Evolutionary conservation across 2,888 invertebrate genomes (phyloP).

Genomic region (Drosophila antonietae): DNA sequence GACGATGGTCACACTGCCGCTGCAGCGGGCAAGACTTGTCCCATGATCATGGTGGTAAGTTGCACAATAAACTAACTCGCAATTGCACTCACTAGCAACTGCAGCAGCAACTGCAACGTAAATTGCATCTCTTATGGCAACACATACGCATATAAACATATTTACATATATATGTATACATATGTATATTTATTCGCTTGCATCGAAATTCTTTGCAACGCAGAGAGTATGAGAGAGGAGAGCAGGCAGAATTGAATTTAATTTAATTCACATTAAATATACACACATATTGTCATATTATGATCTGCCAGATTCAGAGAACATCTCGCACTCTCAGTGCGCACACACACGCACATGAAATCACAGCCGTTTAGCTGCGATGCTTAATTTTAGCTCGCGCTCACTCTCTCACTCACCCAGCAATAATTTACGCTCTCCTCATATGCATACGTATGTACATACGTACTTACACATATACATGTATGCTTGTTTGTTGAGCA

Average conservation of each 20-base stretch:
- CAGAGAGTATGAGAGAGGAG: background rate
- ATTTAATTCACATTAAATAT: slow-evolving; percentile 22
- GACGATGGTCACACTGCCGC: slow-evolving; percentile 58
- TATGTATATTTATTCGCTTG: background rate
- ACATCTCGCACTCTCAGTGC: slow-evolving; percentile 16
- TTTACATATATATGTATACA: background rate
- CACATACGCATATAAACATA: background rate
- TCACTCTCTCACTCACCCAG: background rate
- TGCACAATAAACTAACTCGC: slow-evolving; percentile 8
- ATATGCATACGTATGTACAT: background rate
- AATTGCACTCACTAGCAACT: background rate
- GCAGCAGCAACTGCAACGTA: background rate
- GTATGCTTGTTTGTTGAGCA: slow-evolving; percentile 32
- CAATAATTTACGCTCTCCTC: background rate
- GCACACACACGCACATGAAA: background rate
- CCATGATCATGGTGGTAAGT: slow-evolving; percentile 84
- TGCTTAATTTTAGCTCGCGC: slow-evolving; percentile 27
- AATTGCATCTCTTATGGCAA: slow-evolving; percentile 1
- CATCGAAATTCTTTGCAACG: slow-evolving; percentile 2
- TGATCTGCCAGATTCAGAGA: slow-evolving; percentile 30
- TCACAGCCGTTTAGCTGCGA: slow-evolving; percentile 6
- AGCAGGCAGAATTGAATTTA: slow-evolving; percentile 25
- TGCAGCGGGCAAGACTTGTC: slow-evolving; percentile 63
- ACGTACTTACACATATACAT: background rate
- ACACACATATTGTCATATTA: slow-evolving; percentile 21